Evolutionary conservation across 2,113 vertebrate genomes (phyloP), one percentile per base, ranked within the genome.

Genomic region (Forbesichthys papilliferus): DNA sequence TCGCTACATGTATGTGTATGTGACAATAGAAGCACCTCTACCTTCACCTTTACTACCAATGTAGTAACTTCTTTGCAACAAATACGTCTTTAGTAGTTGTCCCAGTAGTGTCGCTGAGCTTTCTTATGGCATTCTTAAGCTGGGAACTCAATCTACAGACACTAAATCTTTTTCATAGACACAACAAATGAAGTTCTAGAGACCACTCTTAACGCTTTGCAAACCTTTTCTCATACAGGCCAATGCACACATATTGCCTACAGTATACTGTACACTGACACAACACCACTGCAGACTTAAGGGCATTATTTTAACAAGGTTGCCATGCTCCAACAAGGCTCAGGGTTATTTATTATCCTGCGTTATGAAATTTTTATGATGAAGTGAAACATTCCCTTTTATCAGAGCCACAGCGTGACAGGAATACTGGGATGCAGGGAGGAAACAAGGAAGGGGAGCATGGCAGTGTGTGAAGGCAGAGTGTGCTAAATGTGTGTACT

Each of bases 361-460:
- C 11, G 64, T 9, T 20, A 66, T 66, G 51, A 66, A 66, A 56
- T 47, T 46, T 66, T 55, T 5, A 66, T 56, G 16, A 11, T 4
- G 34, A 12, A 4, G 51, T 14, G 64, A 66, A 66, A 34, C 16
- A 55, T 66, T 66, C n/a, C 36, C 36, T 56, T 66, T 56, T 48
- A 66, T 66, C 52, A 20, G 52, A n/a, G 64, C 52, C 6, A 52
- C 27, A 9, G 5, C 8, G n/a, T 66, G 64, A 66, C 36, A 47
- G 51, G 64, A 47, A 66, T 42, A 34, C n/a, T 66, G 34, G 51
- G 52, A 55, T 55, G 34, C 52, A 46, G 51, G 48, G n/a, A 52
- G 62, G 49, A 64, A 36, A 12, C n/a, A 52, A 20, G 4, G n/a
- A 60, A 12, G 42, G 3, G 58, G 13, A 14, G 34, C 11, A 4